These are phyloP conservation scores for Mythimna lalbum DNA, from an alignment of 2,888 invertebrate genomes.

Conservation along the genomic window DNA sequence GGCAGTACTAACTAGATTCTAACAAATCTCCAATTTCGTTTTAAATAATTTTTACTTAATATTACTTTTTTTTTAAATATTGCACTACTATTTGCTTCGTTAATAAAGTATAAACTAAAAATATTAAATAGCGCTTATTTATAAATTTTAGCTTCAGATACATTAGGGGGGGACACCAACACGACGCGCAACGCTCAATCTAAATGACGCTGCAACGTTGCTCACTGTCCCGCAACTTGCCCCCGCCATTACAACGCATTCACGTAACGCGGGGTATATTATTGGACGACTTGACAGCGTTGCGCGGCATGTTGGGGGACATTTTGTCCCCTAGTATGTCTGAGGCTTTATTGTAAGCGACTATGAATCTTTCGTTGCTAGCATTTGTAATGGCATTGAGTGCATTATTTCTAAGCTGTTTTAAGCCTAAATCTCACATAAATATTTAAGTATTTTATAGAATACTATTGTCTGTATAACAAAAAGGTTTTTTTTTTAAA, in stretches of 20 bases:
- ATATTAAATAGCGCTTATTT: not conserved
- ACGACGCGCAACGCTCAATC: no score
- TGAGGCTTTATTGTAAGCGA: not conserved
- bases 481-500: not conserved
- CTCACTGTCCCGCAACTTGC: no score
- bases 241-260: no score
- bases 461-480: not conserved
- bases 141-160: not conserved
- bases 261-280: no score
- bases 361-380: not conserved
- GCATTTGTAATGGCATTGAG: conserved; percentile 10
- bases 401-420: not conserved
- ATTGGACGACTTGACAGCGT: no score
- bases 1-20: conserved; percentile 6
- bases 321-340: no score
- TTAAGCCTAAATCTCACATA: conserved; percentile 5
- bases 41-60: conserved; percentile 4
- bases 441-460: not conserved
- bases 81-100: not conserved
- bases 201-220: no score
- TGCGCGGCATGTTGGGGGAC: no score
- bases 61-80: not conserved
- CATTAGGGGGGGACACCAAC: no score
- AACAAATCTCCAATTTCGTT: conserved; percentile 29
- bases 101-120: not conserved